Evolutionary conservation across 2,888 invertebrate genomes (phyloP), one percentile per base, ranked within the genome.

Genomic region (Orchestes rusci): DNA sequence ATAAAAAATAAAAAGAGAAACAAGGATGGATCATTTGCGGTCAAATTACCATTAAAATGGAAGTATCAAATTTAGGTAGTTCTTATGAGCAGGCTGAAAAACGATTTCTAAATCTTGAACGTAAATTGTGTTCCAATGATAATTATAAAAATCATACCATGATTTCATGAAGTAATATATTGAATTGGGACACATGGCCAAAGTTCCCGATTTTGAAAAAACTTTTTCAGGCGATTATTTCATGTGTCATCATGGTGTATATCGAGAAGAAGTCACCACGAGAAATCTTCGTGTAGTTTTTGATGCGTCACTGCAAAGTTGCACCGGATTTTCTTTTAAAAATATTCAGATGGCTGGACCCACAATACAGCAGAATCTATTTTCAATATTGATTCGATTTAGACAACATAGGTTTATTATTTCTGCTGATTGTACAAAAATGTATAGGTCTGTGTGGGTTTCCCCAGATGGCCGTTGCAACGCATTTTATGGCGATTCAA

Each of bases 171-270:
- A 54, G 39, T 10, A 20, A 13, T 17, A 53, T 4, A 53, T 53
- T 32, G 50, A 54, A 37, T 17, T 20, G 3, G 50, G 53, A 38
- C 54, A 53, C 47, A n/a, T 38, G 16, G 16, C 12, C 8, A 40
- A 50, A 27, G 44, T 40, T 3, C 28, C 27, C 3, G 20, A 37
- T n/a, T 19, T 19, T 34, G 28, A 44, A 57, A 51, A n/a, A n/a
- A n/a, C n/a, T n/a, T n/a, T n/a, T n/a, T n/a, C n/a, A n/a, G n/a
- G n/a, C n/a, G n/a, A n/a, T n/a, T n/a, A n/a, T n/a, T n/a, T n/a
- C n/a, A n/a, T n/a, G n/a, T n/a, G n/a, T n/a, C n/a, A n/a, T n/a
- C 55, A 57, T 37, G 43, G 43, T 5, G 54, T 58, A 3, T 18
- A 51, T 4, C 50, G 53, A 17, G 45, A 53, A n/a, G 23, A 34